phyloP scores from a whole-genome alignment of 2,797 vertebrate genomes.

The Phaenicophaeus curvirostris region DNA sequence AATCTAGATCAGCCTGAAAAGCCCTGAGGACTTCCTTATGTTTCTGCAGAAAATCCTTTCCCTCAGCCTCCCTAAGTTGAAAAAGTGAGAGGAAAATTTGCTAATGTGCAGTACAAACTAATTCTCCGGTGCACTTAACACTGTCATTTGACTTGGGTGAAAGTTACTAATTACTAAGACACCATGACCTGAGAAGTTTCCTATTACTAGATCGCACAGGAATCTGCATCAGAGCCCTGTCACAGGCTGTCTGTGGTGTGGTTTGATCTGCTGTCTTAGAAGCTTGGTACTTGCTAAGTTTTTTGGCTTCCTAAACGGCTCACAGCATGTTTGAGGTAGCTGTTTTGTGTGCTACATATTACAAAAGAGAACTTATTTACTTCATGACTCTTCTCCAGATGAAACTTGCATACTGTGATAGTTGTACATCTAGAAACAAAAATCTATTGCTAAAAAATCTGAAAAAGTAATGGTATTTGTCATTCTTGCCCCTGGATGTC shows the following conservation, averaged over 20 bases:
- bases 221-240: neutral
- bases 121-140: neutral
- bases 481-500: neutral
- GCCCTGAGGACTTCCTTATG: neutral
- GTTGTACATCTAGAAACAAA: neutral
- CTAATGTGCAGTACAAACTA: fast-evolving
- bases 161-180: neutral
- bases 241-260: neutral
- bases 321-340: fast-evolving
- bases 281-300: neutral
- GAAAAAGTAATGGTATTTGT: neutral
- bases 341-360: neutral
- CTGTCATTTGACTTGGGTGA: neutral
- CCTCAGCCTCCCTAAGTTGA: neutral
- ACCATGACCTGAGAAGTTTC: neutral
- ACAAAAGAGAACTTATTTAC: neutral
- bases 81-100: fast-evolving
- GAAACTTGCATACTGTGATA: neutral
- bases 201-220: neutral
- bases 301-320: neutral
- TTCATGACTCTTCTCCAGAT: neutral
- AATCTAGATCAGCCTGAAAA: neutral
- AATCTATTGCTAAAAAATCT: neutral
- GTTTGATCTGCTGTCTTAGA: fast-evolving
- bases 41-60: neutral